Percentiles rank a stretch among this genome's conserved stretches.
Evolutionary conservation across 2,888 invertebrate genomes (phyloP).

Genomic region (Caenorhabditis sulstoni): DNA sequence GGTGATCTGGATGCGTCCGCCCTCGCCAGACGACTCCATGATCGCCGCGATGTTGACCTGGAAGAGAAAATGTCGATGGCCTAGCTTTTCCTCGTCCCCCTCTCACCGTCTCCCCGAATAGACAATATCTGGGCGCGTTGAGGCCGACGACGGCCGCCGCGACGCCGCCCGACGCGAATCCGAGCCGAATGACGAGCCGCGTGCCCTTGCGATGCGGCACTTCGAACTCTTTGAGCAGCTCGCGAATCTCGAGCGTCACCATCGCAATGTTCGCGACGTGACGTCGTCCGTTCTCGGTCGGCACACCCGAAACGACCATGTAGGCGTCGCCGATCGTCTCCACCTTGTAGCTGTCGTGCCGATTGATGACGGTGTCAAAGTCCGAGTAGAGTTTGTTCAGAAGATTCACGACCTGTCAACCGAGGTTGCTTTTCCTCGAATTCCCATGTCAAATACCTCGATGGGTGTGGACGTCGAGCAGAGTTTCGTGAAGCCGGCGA

Average conservation of each 20-base stretch:
- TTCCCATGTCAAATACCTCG: conserved; percentile 31
- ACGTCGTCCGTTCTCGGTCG: conserved; percentile 68
- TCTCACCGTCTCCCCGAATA: conserved; percentile 71
- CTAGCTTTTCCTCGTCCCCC: not conserved
- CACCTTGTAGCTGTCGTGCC: conserved; percentile 68
- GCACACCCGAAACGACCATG: conserved; percentile 71
- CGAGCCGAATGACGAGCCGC: conserved; percentile 60
- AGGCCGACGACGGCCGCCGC: conserved; percentile 69
- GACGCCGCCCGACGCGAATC: conserved; percentile 66
- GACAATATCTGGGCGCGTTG: conserved; percentile 68
- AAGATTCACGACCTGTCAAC: conserved; percentile 64
- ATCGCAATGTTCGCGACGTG: conserved; percentile 66
- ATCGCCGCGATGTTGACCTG: conserved; percentile 68
- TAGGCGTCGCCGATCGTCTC: conserved; percentile 74
- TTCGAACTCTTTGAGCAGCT: conserved; percentile 54
- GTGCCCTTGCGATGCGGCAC: conserved; percentile 62
- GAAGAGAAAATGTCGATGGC: not conserved
- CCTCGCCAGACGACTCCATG: conserved; percentile 68
- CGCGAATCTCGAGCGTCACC: conserved; percentile 61
- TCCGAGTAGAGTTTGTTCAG: conserved; percentile 76
- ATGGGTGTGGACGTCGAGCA: conserved; percentile 63
- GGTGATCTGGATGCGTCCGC: conserved; percentile 63
- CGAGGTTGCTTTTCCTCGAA: not conserved
- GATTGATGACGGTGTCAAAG: conserved; percentile 75
- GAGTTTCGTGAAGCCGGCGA: conserved; percentile 68